Evolutionary conservation across 1,140 invertebrate genomes (phyloP).

Genomic region (Microplitis demolitor): DNA sequence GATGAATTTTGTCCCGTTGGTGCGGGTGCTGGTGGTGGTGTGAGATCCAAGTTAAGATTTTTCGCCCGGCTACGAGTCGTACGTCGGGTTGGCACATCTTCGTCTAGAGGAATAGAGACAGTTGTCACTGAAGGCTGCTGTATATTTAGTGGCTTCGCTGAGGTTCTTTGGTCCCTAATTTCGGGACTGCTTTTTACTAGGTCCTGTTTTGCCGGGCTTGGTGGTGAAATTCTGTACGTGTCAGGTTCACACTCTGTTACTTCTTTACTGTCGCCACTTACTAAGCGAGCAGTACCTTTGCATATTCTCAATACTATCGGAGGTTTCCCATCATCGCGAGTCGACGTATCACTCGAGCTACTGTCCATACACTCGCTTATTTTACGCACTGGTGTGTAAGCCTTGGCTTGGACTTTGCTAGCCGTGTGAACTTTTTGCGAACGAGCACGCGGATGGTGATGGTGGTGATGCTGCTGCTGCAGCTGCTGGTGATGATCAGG

Average conservation of each 20-base stretch:
- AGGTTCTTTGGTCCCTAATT: not conserved
- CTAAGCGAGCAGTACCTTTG: slow-evolving; percentile 66
- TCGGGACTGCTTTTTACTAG: slow-evolving; percentile 37
- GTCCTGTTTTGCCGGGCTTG: slow-evolving; percentile 46
- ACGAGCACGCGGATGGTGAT: slow-evolving; percentile 40
- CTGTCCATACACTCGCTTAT: slow-evolving; percentile 36
- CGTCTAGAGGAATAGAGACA: slow-evolving; percentile 52
- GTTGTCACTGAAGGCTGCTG: slow-evolving; percentile 46
- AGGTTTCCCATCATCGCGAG: slow-evolving; percentile 63
- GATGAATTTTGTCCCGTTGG: slow-evolving; percentile 41
- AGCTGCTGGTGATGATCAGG: slow-evolving; percentile 55
- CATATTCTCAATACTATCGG: slow-evolving; percentile 72
- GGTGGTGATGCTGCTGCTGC: slow-evolving; percentile 45
- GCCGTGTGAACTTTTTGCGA: slow-evolving; percentile 41
- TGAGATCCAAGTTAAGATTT: slow-evolving; percentile 47
- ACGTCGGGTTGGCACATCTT: slow-evolving; percentile 47
- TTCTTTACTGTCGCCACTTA: slow-evolving; percentile 52
- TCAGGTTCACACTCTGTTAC: slow-evolving; percentile 41
- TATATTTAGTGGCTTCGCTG: slow-evolving; percentile 11
- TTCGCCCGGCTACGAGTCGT: slow-evolving; percentile 56
- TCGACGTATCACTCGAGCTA: slow-evolving; percentile 31
- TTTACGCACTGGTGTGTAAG: slow-evolving; percentile 37
- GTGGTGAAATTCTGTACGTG: slow-evolving; percentile 51
- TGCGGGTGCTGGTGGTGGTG: slow-evolving; percentile 9
- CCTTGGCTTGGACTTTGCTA: slow-evolving; percentile 17